Conservation (phyloP, 2,888 invertebrate genomes). For the Xestia ashworthii region DNA sequence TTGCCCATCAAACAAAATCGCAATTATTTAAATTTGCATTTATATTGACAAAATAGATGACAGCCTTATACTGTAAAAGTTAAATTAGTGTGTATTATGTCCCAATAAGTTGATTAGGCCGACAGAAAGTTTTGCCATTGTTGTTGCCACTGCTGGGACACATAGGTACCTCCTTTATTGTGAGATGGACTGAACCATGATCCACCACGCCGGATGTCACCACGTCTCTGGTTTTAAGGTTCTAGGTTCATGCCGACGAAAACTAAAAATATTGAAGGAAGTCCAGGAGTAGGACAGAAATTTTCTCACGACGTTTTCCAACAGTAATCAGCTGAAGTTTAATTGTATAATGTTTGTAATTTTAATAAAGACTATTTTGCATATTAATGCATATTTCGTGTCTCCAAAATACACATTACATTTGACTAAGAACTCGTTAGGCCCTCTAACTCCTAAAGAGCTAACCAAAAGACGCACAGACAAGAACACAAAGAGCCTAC, state of each 20-base stretch:
- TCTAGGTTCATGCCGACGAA: not conserved
- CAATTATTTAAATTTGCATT: not conserved
- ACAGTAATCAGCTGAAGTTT: not conserved
- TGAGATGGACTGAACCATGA: not conserved
- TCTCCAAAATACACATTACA: not conserved
- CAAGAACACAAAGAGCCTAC: slow-evolving; percentile 18
- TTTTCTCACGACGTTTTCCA: not conserved
- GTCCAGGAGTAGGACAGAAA: no score
- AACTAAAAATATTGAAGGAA: no score
- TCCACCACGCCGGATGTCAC: not conserved
- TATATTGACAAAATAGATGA: not conserved
- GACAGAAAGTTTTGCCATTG: not conserved
- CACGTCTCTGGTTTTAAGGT: not conserved
- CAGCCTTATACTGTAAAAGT: not conserved
- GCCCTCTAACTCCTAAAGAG: not conserved
- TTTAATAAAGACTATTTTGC: not conserved
- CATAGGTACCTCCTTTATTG: not conserved
- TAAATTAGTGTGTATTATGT: not conserved
- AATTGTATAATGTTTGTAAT: no score
- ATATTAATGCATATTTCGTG: not conserved
- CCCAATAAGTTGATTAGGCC: not conserved
- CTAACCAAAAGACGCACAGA: slow-evolving; percentile 23
- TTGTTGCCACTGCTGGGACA: not conserved
- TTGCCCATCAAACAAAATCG: fast-evolving
- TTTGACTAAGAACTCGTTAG: not conserved